Conservation (phyloP, 2,113 vertebrate genomes). For the Scalopus aquaticus region DNA sequence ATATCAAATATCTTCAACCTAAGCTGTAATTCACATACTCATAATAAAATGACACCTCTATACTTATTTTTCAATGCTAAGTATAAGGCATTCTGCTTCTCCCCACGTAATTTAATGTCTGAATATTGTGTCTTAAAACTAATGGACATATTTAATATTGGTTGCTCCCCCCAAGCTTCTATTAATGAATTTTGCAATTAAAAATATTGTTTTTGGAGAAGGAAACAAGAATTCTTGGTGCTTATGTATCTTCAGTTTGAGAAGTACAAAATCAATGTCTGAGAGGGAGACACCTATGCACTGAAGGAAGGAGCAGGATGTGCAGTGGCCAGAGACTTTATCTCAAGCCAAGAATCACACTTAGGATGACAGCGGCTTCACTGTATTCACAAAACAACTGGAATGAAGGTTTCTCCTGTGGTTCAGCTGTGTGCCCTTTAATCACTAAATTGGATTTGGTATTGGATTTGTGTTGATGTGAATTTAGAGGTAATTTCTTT, state of each 20-base stretch:
- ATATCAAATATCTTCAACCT: not conserved
- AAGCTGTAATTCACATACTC: not conserved
- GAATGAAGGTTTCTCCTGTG: not conserved
- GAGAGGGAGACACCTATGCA: not conserved
- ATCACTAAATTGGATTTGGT: not conserved
- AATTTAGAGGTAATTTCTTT: not conserved
- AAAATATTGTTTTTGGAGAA: not conserved
- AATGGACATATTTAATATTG: not conserved
- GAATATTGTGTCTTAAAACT: not conserved
- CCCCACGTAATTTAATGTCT: not conserved
- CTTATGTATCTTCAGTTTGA: not conserved
- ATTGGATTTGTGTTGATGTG: not conserved
- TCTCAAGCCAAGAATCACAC: not conserved
- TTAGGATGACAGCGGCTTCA: not conserved
- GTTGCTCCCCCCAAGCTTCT: not conserved
- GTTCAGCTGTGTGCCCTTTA: not conserved
- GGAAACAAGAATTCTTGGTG: not conserved
- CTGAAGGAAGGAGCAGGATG: not conserved
- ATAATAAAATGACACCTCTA: not conserved
- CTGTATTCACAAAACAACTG: not conserved
- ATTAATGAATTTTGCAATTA: not conserved
- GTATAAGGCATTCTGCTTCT: not conserved
- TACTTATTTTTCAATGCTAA: not conserved
- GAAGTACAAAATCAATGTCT: not conserved
- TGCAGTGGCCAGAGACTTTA: not conserved